These are phyloP conservation scores for Tetragnatha versicolor DNA, from an alignment of 1,140 invertebrate species.

Conservation along the genomic window DNA sequence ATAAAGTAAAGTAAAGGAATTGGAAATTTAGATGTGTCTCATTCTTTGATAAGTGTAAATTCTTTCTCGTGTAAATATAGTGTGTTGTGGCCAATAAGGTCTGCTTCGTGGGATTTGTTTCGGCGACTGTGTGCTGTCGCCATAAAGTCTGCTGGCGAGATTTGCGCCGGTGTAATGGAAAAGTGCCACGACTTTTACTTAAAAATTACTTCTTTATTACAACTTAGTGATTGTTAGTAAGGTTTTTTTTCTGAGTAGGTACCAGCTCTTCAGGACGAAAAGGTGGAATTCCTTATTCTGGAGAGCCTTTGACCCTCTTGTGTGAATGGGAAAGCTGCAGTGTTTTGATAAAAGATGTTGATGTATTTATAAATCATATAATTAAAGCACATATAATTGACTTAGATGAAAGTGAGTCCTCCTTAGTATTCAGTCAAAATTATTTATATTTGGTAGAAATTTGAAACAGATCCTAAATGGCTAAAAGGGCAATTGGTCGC, in stretches of 20 bases:
- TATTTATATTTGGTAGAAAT: not conserved
- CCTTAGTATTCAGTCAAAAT: not conserved
- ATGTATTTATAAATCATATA: constrained; percentile 35
- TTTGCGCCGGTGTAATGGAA: too few relatives aligned
- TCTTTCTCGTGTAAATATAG: too few relatives aligned
- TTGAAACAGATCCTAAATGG: not conserved
- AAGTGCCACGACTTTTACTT: too few relatives aligned
- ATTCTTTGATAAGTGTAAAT: too few relatives aligned
- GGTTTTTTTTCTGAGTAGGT: not conserved
- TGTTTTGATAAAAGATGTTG: constrained; percentile 17
- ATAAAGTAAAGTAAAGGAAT: too few relatives aligned
- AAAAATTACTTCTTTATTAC: too few relatives aligned
- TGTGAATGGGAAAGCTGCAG: constrained; percentile 47
- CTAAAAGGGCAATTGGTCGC: not conserved
- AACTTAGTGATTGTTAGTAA: too few relatives aligned
- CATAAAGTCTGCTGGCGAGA: too few relatives aligned
- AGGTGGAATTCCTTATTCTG: constrained; percentile 15
- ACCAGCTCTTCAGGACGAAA: not conserved
- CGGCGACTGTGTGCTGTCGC: too few relatives aligned
- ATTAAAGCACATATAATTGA: not conserved
- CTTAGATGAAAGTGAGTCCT: not conserved
- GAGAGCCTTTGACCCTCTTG: constrained; percentile 2
- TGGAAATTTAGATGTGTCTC: too few relatives aligned
- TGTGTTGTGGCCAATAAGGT: too few relatives aligned
- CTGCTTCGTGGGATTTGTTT: too few relatives aligned